Percentiles rank a stretch among this genome's conserved stretches.
Evolutionary conservation across 2,888 invertebrate genomes (phyloP).

Genomic region (Agrochola lota): DNA sequence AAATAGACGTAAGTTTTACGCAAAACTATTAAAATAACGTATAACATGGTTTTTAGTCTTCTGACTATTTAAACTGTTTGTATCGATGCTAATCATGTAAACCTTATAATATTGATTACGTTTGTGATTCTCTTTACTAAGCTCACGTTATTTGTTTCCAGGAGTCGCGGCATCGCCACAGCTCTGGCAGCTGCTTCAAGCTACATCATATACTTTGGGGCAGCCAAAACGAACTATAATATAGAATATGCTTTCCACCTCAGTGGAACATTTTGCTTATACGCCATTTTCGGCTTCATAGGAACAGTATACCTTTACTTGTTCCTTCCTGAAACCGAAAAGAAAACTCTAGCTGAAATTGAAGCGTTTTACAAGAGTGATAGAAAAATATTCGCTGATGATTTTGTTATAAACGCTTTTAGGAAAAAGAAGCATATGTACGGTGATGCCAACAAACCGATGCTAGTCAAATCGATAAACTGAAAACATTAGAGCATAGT

Average conservation of each 20-base stretch:
- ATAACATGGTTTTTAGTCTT: neutral
- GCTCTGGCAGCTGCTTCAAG: constrained; percentile 88
- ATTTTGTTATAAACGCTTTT: constrained; percentile 84
- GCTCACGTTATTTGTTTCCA: constrained; percentile 62
- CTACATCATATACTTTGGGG: constrained; percentile 87
- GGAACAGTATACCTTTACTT: constrained; percentile 89
- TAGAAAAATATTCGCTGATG: constrained; percentile 84
- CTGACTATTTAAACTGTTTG: neutral
- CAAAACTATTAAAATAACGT: neutral
- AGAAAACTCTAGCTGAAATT: constrained; percentile 87
- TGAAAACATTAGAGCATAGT: neutral
- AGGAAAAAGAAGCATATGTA: constrained; percentile 76
- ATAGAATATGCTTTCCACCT: constrained; percentile 86
- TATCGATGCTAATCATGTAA: neutral
- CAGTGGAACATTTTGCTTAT: constrained; percentile 87
- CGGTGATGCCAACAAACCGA: constrained; percentile 77
- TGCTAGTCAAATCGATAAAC: constrained; percentile 79
- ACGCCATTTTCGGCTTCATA: constrained; percentile 83
- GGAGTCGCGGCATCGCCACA: constrained; percentile 89
- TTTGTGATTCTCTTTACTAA: neutral
- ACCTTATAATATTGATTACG: neutral
- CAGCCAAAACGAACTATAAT: constrained; percentile 89
- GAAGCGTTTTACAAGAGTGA: constrained; percentile 86
- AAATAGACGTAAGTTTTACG: too few relatives aligned
- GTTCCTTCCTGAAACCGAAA: constrained; percentile 90